phyloP scores from a whole-genome alignment of 2,888 invertebrate genomes.

The Habroteleia sp. region DNA sequence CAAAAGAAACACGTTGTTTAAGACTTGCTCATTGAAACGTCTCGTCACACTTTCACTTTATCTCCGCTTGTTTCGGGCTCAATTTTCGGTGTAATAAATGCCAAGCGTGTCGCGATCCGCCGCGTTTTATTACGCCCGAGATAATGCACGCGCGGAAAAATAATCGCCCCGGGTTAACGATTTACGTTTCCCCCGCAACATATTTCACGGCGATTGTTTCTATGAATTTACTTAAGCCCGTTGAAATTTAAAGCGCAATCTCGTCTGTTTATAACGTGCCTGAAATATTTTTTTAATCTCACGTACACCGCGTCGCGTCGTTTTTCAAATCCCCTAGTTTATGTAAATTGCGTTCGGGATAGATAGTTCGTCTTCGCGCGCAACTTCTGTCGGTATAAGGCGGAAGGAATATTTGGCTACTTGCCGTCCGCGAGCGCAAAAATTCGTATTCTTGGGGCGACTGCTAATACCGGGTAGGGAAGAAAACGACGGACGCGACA shows the following conservation, averaged over 20 bases:
- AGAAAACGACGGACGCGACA: slow-evolving; percentile 38
- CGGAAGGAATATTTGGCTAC: slow-evolving; percentile 75
- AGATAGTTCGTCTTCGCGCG: slow-evolving; percentile 15
- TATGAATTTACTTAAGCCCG: slow-evolving; percentile 15
- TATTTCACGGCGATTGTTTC: slow-evolving; percentile 27
- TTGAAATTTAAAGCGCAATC: slow-evolving; percentile 20
- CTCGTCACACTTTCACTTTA: slow-evolving; percentile 40
- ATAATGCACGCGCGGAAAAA: not conserved
- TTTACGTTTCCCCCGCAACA: not conserved
- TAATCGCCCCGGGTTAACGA: not conserved
- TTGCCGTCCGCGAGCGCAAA: slow-evolving; percentile 66
- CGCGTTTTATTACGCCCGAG: not conserved
- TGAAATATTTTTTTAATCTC: slow-evolving; percentile 27
- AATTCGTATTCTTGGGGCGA: slow-evolving; percentile 67
- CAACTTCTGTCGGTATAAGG: slow-evolving; percentile 55
- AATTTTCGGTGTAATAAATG: slow-evolving; percentile 15
- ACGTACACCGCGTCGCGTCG: not conserved
- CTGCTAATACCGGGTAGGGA: slow-evolving; percentile 23
- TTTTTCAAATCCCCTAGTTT: slow-evolving; percentile 22
- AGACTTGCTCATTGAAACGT: slow-evolving; percentile 46
- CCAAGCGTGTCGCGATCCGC: not conserved
- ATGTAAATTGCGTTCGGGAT: slow-evolving; percentile 37
- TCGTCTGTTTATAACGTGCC: slow-evolving; percentile 17
- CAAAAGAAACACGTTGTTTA: slow-evolving; percentile 38
- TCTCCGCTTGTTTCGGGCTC: slow-evolving; percentile 10